phyloP scores from a whole-genome alignment of 1,140 invertebrate genomes.

The Drosophila baimaii region DNA sequence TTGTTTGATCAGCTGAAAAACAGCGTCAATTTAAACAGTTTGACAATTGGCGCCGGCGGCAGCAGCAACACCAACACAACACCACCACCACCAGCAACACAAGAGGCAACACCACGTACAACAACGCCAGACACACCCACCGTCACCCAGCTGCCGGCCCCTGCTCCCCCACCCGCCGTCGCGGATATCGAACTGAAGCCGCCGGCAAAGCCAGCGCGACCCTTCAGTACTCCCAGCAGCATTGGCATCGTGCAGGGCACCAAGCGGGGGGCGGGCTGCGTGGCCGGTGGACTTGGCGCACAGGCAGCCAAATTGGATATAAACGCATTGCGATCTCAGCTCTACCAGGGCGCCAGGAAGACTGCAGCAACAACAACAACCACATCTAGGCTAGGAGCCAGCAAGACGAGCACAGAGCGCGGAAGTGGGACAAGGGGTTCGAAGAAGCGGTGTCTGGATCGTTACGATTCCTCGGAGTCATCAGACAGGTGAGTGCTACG shows the following conservation, averaged over 20 bases:
- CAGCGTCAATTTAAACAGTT: constrained; percentile 75
- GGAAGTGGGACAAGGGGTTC: constrained; percentile 82
- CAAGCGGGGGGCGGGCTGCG: constrained; percentile 46
- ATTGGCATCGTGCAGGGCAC: constrained; percentile 69
- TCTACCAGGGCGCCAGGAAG: constrained; percentile 68
- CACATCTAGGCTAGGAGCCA: constrained; percentile 12
- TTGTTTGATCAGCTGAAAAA: constrained; percentile 84
- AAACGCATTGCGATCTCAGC: constrained; percentile 75
- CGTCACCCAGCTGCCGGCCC: constrained; percentile 13
- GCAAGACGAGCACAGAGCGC: constrained; percentile 6
- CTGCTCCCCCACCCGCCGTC: not conserved
- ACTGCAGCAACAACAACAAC: constrained; percentile 34
- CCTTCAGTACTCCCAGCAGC: constrained; percentile 62
- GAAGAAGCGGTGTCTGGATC: constrained; percentile 93
- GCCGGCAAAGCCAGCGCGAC: constrained; percentile 48
- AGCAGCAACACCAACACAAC: constrained; percentile 24
- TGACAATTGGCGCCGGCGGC: constrained; percentile 59
- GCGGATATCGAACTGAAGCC: constrained; percentile 65
- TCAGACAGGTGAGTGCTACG: constrained; percentile 90
- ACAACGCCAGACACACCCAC: constrained; percentile 44
- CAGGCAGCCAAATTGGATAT: constrained; percentile 66
- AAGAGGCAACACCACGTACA: constrained; percentile 10
- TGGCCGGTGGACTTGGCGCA: not conserved
- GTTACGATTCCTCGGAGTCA: constrained; percentile 95
- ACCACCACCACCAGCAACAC: constrained; percentile 8